Percentiles rank a stretch among this genome's conserved stretches.
Evolutionary conservation across 2,797 vertebrate genomes (phyloP).

Genomic region (Ctenosaura bakeri): DNA sequence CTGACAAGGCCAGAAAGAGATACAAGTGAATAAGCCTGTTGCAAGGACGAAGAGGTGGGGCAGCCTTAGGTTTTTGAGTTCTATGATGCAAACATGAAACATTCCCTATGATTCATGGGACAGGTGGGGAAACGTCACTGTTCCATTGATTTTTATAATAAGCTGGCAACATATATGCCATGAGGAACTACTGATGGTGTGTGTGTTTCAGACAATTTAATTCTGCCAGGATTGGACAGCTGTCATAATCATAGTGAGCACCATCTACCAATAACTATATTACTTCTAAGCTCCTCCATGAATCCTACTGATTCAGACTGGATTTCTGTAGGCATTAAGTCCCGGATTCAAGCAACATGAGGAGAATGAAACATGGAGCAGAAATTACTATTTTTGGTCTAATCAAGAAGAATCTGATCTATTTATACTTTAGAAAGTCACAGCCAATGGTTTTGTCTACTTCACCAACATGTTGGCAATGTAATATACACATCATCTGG

Average conservation of each 20-base stretch:
- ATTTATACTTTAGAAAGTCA: too few species aligned
- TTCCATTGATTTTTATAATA: slow-evolving; percentile 5
- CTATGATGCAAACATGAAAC: neutral
- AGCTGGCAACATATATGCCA: neutral
- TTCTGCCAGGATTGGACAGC: neutral
- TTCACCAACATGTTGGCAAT: too few species aligned
- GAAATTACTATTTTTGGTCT: neutral
- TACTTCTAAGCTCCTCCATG: too few species aligned
- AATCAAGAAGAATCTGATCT: neutral
- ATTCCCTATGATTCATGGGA: neutral
- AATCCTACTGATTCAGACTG: too few species aligned
- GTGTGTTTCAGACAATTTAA: neutral
- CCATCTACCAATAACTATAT: neutral
- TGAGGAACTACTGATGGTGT: too few species aligned
- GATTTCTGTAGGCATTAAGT: too few species aligned
- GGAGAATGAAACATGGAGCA: neutral
- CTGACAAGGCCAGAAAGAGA: neutral
- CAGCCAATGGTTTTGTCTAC: neutral
- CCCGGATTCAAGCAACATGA: neutral
- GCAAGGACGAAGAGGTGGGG: neutral
- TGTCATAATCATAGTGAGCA: neutral
- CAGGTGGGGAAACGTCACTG: neutral
- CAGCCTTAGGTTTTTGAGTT: neutral
- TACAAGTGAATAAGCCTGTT: neutral
- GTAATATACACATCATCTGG: too few species aligned